These are phyloP conservation scores for Melangyna quadrimaculata DNA, from an alignment of 2,888 invertebrate genomes.

Conservation along the genomic window DNA sequence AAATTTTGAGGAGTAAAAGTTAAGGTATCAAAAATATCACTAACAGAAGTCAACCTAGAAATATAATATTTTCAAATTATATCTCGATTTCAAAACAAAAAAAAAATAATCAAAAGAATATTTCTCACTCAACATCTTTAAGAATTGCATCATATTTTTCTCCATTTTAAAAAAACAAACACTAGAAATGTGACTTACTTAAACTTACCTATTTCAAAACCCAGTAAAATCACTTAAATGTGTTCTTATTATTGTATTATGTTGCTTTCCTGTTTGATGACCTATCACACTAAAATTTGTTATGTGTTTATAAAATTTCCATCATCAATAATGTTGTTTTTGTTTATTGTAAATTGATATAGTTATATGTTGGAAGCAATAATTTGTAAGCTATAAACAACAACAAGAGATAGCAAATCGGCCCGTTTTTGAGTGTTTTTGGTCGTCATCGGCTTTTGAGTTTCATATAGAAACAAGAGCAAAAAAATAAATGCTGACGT, in stretches of 20 bases:
- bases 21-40: too few relatives aligned
- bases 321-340: slow-evolving; percentile 8
- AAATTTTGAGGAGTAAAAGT: not conserved
- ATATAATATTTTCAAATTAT: too few relatives aligned
- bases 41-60: too few relatives aligned
- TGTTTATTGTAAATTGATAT: slow-evolving; percentile 31
- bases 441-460: slow-evolving; percentile 42
- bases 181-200: not conserved
- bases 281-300: slow-evolving; percentile 26
- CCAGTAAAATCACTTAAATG: not conserved
- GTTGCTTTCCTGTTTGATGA: not conserved
- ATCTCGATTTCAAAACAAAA: not conserved
- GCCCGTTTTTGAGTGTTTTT: slow-evolving; percentile 29
- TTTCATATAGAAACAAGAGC: not conserved
- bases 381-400: slow-evolving; percentile 14
- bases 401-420: slow-evolving; percentile 58
- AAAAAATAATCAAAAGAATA: not conserved
- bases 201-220: not conserved
- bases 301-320: slow-evolving; percentile 57
- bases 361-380: slow-evolving; percentile 33
- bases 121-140: slow-evolving; percentile 22
- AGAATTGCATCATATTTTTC: slow-evolving; percentile 53
- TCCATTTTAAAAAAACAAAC: not conserved
- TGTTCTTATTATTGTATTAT: not conserved
- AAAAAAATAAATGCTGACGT: slow-evolving; percentile 18